phyloP scores from a whole-genome alignment of 2,888 invertebrate species.

The Ennomos fuscantarius region DNA sequence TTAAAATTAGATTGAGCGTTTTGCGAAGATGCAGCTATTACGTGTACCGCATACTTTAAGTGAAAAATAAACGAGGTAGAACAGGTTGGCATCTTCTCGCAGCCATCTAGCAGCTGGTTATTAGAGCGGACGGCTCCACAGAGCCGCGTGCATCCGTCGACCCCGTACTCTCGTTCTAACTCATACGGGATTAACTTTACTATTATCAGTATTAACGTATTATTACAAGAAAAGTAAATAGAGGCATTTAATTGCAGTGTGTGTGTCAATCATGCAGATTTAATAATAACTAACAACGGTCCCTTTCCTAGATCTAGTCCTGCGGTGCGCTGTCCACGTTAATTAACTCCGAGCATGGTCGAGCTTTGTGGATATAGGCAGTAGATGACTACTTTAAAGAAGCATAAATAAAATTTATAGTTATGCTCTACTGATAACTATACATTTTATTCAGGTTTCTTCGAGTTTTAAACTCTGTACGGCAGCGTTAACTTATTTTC shows the following conservation, averaged over 20 bases:
- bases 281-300: conserved; percentile 58
- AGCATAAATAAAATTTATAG: too few species aligned
- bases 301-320: conserved; percentile 36
- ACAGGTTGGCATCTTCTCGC: conserved; percentile 45
- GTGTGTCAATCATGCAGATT: conserved; percentile 60
- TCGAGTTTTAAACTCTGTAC: background rate
- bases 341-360: conserved; percentile 27
- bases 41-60: conserved; percentile 43
- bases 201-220: conserved; percentile 46
- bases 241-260: conserved; percentile 53
- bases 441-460: conserved; percentile 15
- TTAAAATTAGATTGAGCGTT: conserved; percentile 56
- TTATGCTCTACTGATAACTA: conserved; percentile 23
- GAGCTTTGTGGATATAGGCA: conserved; percentile 31
- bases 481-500: background rate
- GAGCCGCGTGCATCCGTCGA: conserved; percentile 63
- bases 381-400: conserved; percentile 21
- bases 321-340: conserved; percentile 34
- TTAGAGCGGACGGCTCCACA: conserved; percentile 47
- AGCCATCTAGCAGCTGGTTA: conserved; percentile 47
- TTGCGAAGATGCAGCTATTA: conserved; percentile 46
- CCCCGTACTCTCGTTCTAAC: conserved; percentile 47
- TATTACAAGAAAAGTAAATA: conserved; percentile 38
- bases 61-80: conserved; percentile 54
- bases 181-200: conserved; percentile 53